Conservation (phyloP, 1,140 invertebrate species). For the Contarinia nasturtii region DNA sequence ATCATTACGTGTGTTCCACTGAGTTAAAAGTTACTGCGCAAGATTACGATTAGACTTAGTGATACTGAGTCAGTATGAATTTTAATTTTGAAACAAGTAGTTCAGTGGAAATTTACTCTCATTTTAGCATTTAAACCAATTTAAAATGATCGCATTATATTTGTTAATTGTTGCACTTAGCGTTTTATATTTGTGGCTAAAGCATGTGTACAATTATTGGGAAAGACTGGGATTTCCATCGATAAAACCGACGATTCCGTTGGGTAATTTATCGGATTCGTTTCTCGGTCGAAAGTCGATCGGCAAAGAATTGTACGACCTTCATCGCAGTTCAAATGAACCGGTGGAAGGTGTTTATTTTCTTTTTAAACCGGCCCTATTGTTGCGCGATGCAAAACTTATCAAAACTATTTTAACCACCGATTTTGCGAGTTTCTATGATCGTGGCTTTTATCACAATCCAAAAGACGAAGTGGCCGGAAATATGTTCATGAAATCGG, state of each 20-base stretch:
- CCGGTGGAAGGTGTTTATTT: conserved; percentile 17
- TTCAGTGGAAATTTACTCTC: no score
- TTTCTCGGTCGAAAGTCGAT: conserved; percentile 8
- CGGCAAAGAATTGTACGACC: conserved; percentile 10
- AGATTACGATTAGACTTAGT: no score
- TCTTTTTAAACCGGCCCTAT: conserved; percentile 14
- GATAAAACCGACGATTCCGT: conserved; percentile 11
- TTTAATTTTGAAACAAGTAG: no score
- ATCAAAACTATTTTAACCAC: conserved; percentile 23
- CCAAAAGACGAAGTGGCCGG: conserved; percentile 18
- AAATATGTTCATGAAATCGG: conserved; percentile 24
- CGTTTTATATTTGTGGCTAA: conserved; percentile 3
- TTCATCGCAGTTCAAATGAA: conserved; percentile 9
- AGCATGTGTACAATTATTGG: conserved; percentile 12
- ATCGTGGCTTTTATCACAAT: conserved; percentile 20
- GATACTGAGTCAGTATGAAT: no score
- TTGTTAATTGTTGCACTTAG: neutral
- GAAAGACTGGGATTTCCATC: conserved; percentile 11
- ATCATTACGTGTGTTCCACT: no score
- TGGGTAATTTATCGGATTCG: conserved; percentile 10
- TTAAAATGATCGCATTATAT: neutral
- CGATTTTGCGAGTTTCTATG: conserved; percentile 25
- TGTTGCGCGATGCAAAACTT: conserved; percentile 26
- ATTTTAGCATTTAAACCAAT: no score
- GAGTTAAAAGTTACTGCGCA: no score